These are phyloP conservation scores for Hyppa rectilinea DNA, from an alignment of 2,888 invertebrate genomes.

Conservation along the genomic window DNA sequence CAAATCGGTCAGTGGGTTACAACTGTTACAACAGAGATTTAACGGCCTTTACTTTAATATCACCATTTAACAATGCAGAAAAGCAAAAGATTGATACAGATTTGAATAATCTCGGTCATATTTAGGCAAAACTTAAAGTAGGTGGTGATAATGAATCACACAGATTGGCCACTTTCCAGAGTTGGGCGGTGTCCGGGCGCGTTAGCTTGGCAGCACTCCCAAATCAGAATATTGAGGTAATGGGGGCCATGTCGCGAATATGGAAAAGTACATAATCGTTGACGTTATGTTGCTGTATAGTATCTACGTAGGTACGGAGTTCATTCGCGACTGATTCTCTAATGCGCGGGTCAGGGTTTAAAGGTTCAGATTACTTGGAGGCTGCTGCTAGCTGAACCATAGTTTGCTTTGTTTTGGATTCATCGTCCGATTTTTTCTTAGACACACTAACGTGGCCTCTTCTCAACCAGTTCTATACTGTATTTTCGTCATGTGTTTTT, in stretches of 20 bases:
- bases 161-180: constrained; percentile 69
- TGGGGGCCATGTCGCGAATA: constrained; percentile 45
- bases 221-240: constrained; percentile 59
- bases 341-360: constrained; percentile 13
- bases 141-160: constrained; percentile 63
- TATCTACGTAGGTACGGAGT: constrained; percentile 12
- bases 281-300: constrained; percentile 13
- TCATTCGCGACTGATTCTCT: constrained; percentile 27
- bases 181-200: constrained; percentile 51
- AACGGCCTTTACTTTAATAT: constrained; percentile 4
- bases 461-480: neutral
- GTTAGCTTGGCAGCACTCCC: constrained; percentile 68
- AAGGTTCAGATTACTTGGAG: constrained; percentile 8
- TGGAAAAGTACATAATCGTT: constrained; percentile 31
- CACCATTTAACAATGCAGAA: constrained; percentile 8
- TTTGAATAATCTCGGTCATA: constrained; percentile 48
- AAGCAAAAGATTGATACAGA: constrained; percentile 17
- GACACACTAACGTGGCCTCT: neutral
- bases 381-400: constrained; percentile 2
- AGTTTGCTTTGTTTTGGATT: neutral
- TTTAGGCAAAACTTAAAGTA: constrained; percentile 67
- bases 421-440: neutral
- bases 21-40: constrained; percentile 11
- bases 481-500: neutral
- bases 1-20: constrained; percentile 22